Base-by-base conservation (phyloP, 2,113 vertebrate species). In the Gnathonemus longibarbis region DNA sequence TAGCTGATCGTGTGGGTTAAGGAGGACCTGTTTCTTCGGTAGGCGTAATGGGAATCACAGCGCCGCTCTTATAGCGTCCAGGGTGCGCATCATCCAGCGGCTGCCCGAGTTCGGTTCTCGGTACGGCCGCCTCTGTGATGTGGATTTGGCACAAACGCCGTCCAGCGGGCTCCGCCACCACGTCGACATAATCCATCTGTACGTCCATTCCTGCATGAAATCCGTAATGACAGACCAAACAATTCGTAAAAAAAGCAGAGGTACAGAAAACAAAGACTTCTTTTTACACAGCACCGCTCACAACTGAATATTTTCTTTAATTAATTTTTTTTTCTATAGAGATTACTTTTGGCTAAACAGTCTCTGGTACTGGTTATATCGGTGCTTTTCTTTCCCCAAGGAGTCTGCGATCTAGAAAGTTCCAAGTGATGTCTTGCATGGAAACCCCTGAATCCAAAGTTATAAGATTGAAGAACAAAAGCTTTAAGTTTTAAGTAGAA, bases 71-170 rank as follows among this genome's bases (percentile, higher is more conserved):
- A 39, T 39, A 6, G 62, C n/a, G n/a, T 27, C 62, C 62, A 66
- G 62, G 24, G 2, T 27, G n/a, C n/a, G 62, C 62, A 66, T 66
- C n/a, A 66, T 66, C 62, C 62, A 62, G n/a, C n/a, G 62, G 7
- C 58, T 62, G 19, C 53, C 53, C 5, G 19, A 56, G 53, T 62
- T n/a, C 49, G 13, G 10, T 87, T 31, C 48, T 56, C 19, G n/a
- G 48, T 52, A 11, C 48, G 5, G 87, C 50, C 31, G 87, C 9
- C 24, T 62, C 62, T 91, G 84, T 90, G 87, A 91, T 91, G 91
- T 91, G 90, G 89, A 91, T 92, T 92, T 91, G 89, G 91, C 90
- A 21, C 3, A 35, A 88, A 53, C 46, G 27, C 19, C 84, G 50
- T 45, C 52, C 84, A 66, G 31, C 35, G 58, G 88, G 85, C 88